Evolutionary conservation across 2,797 vertebrate genomes (phyloP), one percentile per base, ranked within the genome.

Genomic region (Balearica regulorum): DNA sequence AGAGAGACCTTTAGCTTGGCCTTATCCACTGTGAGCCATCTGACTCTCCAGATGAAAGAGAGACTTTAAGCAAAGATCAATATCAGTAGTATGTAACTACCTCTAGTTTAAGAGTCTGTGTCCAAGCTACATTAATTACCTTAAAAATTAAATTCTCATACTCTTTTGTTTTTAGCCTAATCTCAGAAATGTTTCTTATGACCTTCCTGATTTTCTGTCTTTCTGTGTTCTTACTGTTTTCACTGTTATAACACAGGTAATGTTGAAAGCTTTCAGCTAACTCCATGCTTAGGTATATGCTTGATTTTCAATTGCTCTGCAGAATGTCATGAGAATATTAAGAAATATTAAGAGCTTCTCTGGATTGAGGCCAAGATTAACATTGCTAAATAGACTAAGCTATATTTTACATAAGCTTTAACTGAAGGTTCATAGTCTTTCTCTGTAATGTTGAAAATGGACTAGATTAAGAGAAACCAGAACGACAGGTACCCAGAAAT

Each of bases 301-400:
- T 91, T 82, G 73, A 83, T 88, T 94, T 89, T 83, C 22, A 89
- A 22, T 68, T 92, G 20, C 92, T 81, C 81, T 76, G 13, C 20
- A 71, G 68, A 87, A 71, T 76, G 19, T 81, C 89, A 82, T 73
- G 43, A 83, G 44, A 76, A 72, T 92, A 92, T 87, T 84, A 94
- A 92, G 62, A 93, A 94, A 94, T 90, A 88, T 89, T 91, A 95
- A 91, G 73, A 90, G 44, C 70, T 93, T 91, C 79, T 4, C n/a
- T 87, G 90, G 55, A 92, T 2, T 84, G n/a, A 31, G 55, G 49
- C 85, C 93, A 94, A 93, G 71, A 87, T 87, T 93, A 92, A 82
- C 44, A 57, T 20, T 72, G 16, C n/a, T 93, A 79, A 60, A 55
- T 69, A 93, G 85, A 55, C 35, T 87, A 84, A 93, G 37, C 70